phyloP scores from a whole-genome alignment of 2,113 vertebrate genomes.

The Neofelis nebulosa region DNA sequence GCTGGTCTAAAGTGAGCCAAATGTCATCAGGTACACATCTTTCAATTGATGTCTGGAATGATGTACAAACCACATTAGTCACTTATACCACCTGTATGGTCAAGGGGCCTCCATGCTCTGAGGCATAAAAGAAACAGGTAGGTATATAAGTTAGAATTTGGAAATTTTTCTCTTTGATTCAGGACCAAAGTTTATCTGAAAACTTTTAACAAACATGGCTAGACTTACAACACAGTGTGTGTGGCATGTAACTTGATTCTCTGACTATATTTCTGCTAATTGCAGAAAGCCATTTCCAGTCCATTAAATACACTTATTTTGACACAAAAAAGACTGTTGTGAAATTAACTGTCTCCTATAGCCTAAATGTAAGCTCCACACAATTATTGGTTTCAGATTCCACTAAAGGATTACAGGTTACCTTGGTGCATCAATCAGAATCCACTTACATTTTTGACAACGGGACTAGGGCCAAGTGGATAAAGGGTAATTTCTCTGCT shows the following conservation, averaged over 20 bases:
- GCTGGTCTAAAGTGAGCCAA: constrained; percentile 26
- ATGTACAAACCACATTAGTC: background rate
- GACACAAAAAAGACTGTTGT: constrained; percentile 68
- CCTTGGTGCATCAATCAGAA: constrained; percentile 72
- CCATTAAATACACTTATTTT: constrained; percentile 74
- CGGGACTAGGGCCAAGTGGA: constrained; percentile 15
- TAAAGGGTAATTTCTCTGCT: constrained; percentile 44
- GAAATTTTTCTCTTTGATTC: background rate
- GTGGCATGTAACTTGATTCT: constrained; percentile 30
- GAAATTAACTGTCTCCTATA: constrained; percentile 63
- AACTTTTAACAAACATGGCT: constrained; percentile 23
- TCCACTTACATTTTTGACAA: constrained; percentile 69
- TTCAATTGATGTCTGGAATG: background rate
- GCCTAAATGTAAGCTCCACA: constrained; percentile 50
- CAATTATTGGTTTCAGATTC: constrained; percentile 72
- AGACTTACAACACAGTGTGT: constrained; percentile 31
- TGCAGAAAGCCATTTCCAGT: constrained; percentile 69
- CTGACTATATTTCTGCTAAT: constrained; percentile 36
- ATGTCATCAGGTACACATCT: background rate
- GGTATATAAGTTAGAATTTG: constrained; percentile 27
- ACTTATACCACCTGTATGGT: background rate
- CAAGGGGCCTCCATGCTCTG: background rate
- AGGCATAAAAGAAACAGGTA: background rate
- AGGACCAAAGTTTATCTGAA: constrained; percentile 26
- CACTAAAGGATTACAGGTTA: constrained; percentile 71